These are phyloP conservation scores for Nemoura dubitans DNA, from an alignment of 2,888 invertebrate genomes.

Conservation along the genomic window DNA sequence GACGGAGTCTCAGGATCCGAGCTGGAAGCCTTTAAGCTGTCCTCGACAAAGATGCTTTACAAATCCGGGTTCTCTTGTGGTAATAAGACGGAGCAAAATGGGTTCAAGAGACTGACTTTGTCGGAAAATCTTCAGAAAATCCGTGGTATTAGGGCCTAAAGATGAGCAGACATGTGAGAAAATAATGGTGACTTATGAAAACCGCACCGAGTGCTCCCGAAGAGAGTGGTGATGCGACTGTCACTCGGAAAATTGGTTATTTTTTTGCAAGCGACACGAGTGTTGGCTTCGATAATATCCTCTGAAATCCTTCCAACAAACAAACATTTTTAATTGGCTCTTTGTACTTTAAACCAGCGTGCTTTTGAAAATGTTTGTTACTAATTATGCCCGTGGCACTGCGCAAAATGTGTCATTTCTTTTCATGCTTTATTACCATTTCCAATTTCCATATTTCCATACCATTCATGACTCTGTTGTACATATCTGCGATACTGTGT, in stretches of 20 bases:
- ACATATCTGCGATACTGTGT: background rate
- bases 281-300: background rate
- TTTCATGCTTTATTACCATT: background rate
- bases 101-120: conserved; percentile 14
- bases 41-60: conserved; percentile 18
- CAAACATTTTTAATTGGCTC: background rate
- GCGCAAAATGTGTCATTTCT: background rate
- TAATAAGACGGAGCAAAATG: conserved; percentile 19
- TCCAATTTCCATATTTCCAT: background rate
- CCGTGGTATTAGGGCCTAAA: background rate
- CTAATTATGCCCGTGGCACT: background rate
- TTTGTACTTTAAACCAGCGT: background rate
- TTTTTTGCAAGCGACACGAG: background rate
- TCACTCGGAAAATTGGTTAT: background rate
- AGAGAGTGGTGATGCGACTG: background rate
- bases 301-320: background rate
- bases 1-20: background rate
- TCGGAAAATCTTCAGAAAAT: conserved; percentile 4
- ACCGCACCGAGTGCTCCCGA: background rate
- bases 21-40: conserved; percentile 20
- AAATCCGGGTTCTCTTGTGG: conserved; percentile 31
- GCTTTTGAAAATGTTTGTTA: background rate
- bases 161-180: background rate
- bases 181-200: conserved; percentile 3
- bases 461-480: background rate